Evolutionary conservation across 2,797 vertebrate species (phyloP).

Genomic region (Naso thynnoides): DNA sequence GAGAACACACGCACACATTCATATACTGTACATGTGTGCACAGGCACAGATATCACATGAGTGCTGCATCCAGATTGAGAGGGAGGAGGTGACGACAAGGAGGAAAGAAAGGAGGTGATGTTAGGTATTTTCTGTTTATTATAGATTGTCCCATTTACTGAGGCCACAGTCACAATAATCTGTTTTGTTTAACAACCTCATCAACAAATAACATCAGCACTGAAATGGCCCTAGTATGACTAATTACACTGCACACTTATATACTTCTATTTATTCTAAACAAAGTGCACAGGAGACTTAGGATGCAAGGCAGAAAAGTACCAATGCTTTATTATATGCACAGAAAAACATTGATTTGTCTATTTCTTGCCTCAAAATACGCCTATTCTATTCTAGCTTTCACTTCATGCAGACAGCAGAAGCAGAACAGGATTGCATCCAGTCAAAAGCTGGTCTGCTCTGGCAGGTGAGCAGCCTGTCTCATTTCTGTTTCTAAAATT

Average conservation of each 20-base stretch:
- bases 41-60: slow-evolving; percentile 6
- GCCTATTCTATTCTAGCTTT: neutral
- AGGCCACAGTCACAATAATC: neutral
- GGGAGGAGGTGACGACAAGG: neutral
- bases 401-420: neutral
- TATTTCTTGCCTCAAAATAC: neutral
- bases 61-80: neutral
- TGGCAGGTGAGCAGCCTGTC: neutral
- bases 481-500: slow-evolving; percentile 22
- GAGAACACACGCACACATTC: neutral
- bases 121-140: neutral
- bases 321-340: neutral
- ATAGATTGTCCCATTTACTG: neutral
- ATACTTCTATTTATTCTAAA: neutral
- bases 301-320: slow-evolving; percentile 1
- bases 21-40: slow-evolving; percentile 15
- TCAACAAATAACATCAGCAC: neutral
- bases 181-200: neutral
- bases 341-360: neutral
- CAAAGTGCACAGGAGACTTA: neutral
- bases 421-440: neutral
- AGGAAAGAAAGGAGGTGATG: neutral
- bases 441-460: neutral
- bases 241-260: neutral
- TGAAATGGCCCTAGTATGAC: neutral